These are phyloP conservation scores for Drosophila ustulata DNA, from an alignment of 2,888 invertebrate genomes.

Conservation along the genomic window DNA sequence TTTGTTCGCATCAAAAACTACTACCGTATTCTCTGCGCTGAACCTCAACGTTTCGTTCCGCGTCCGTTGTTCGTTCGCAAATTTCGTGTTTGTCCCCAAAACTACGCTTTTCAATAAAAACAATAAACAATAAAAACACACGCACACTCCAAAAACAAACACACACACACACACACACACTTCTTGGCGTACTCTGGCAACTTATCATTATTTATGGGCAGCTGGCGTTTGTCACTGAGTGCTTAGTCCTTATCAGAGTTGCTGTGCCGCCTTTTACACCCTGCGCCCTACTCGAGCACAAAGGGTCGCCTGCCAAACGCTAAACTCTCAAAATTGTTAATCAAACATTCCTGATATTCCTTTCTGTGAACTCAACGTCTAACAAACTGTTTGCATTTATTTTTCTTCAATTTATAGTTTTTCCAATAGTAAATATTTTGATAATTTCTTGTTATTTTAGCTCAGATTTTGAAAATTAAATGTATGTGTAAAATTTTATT, in stretches of 20 bases:
- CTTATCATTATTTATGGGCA: conserved; percentile 55
- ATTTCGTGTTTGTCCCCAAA: conserved; percentile 41
- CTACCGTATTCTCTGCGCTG: conserved; percentile 85
- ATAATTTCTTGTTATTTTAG: too few relatives aligned
- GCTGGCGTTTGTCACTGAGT: conserved; percentile 53
- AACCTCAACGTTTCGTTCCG: conserved; percentile 70
- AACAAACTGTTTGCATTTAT: too few relatives aligned
- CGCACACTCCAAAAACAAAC: neutral
- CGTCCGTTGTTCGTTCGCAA: conserved; percentile 37
- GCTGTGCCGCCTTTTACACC: conserved; percentile 9
- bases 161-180: conserved; percentile 8
- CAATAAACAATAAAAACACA: conserved; percentile 7
- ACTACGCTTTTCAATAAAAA: conserved; percentile 23
- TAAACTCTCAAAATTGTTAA: too few relatives aligned
- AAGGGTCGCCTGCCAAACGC: too few relatives aligned
- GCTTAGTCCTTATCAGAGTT: conserved; percentile 50
- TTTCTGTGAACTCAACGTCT: too few relatives aligned
- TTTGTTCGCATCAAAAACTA: conserved; percentile 83
- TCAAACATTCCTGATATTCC: too few relatives aligned
- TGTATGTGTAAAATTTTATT: too few relatives aligned
- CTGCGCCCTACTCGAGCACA: neutral
- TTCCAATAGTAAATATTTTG: too few relatives aligned
- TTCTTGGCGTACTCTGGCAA: conserved; percentile 23
- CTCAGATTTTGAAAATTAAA: too few relatives aligned
- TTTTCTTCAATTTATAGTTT: too few relatives aligned